phyloP scores from a whole-genome alignment of 2,797 vertebrate species.

The Chelon labrosus region DNA sequence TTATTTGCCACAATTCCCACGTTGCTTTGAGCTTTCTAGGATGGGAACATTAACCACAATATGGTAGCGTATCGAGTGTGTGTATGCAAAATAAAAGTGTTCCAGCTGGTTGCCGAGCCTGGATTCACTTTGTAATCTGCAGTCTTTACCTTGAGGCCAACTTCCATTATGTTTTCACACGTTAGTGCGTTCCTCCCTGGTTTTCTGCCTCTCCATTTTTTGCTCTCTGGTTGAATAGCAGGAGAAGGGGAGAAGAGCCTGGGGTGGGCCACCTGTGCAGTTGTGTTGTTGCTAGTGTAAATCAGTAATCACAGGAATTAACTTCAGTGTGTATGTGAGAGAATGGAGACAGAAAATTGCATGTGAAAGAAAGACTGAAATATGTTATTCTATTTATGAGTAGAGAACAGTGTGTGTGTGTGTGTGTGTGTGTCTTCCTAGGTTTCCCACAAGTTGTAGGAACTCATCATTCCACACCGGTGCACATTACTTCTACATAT shows the following conservation, averaged over 20 bases:
- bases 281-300: constrained; percentile 58
- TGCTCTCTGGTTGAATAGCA: constrained; percentile 45
- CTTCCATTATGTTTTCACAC: constrained; percentile 70
- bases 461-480: constrained; percentile 25
- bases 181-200: constrained; percentile 60
- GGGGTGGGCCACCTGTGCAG: constrained; percentile 68
- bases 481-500: constrained; percentile 29
- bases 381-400: constrained; percentile 6
- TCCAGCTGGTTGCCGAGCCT: constrained; percentile 69
- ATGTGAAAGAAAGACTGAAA: constrained; percentile 16
- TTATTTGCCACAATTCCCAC: constrained; percentile 45
- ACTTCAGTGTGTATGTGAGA: constrained; percentile 31
- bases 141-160: constrained; percentile 64
- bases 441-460: constrained; percentile 12
- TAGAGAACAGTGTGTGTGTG: not conserved
- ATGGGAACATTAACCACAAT: constrained; percentile 60
- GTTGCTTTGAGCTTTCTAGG: constrained; percentile 32
- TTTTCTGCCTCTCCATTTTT: constrained; percentile 47
- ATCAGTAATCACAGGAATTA: constrained; percentile 70
- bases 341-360: not conserved
- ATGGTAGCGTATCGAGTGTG: constrained; percentile 33
- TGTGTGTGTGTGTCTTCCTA: constrained; percentile 2
- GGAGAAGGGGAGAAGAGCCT: constrained; percentile 40
- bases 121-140: constrained; percentile 70
- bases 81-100: constrained; percentile 60